Conservation (phyloP, 2,888 invertebrate species). For the Arenicola marina region DNA sequence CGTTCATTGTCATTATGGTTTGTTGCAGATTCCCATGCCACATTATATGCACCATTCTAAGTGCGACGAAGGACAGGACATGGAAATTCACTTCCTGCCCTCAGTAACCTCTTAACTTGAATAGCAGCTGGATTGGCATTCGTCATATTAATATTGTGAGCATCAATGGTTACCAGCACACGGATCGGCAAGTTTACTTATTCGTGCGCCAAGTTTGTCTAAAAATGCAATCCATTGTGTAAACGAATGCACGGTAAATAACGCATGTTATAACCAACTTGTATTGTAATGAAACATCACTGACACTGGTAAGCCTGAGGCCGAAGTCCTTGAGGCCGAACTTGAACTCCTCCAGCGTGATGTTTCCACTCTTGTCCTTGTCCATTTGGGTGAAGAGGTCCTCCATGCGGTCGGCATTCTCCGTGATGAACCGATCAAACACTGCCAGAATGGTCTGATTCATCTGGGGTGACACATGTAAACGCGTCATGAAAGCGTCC, state of each 20-base stretch:
- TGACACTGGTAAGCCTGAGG: conserved; percentile 53
- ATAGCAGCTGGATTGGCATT: too few species aligned
- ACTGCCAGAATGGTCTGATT: conserved; percentile 39
- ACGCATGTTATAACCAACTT: not conserved
- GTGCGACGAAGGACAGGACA: not conserved
- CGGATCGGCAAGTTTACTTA: too few species aligned
- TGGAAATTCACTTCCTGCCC: not conserved
- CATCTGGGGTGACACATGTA: too few species aligned
- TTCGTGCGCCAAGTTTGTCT: too few species aligned
- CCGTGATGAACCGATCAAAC: conserved; percentile 44
- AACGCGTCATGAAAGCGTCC: too few species aligned
- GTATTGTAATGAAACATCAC: conserved; percentile 17
- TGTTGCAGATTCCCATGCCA: too few species aligned
- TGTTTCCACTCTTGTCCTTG: conserved; percentile 44
- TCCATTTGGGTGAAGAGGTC: conserved; percentile 47
- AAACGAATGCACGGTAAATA: not conserved
- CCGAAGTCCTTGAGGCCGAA: conserved; percentile 50
- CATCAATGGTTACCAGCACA: too few species aligned
- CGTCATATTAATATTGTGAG: too few species aligned
- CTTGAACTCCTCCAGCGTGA: conserved; percentile 51
- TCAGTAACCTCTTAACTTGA: too few species aligned
- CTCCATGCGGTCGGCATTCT: conserved; percentile 42
- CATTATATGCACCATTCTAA: too few species aligned
- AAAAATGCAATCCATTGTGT: too few species aligned
- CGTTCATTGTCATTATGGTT: not conserved